Conservation (phyloP, 1,140 invertebrate genomes). For the Drosophila prosaltans region DNA sequence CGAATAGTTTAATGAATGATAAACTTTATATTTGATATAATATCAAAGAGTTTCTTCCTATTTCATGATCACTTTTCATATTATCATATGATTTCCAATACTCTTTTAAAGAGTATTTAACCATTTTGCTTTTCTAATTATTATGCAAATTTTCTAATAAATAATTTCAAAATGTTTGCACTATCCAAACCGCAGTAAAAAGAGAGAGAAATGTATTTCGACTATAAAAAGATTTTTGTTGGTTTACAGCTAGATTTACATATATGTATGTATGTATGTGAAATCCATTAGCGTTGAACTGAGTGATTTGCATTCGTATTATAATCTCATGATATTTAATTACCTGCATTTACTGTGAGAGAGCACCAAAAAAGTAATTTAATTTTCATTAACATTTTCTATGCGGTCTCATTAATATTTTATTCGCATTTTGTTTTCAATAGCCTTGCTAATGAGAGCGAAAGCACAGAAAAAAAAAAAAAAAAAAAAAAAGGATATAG, state of each 20-base stretch:
- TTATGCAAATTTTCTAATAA: constrained; percentile 22
- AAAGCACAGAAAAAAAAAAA: neutral
- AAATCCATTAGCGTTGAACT: constrained; percentile 40
- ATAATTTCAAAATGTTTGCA: constrained; percentile 21
- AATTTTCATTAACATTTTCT: constrained; percentile 28
- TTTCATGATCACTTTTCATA: too few species aligned
- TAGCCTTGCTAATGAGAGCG: constrained; percentile 62
- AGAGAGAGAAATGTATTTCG: constrained; percentile 28
- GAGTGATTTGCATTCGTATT: constrained; percentile 28
- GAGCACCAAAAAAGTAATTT: constrained; percentile 30
- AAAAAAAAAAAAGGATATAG: constrained; percentile 9
- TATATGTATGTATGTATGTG: neutral
- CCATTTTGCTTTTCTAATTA: neutral
- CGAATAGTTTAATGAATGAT: too few species aligned
- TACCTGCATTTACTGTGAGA: constrained; percentile 33
- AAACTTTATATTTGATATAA: too few species aligned
- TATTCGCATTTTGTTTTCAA: constrained; percentile 44
- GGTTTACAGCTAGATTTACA: constrained; percentile 18
- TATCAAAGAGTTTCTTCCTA: too few species aligned
- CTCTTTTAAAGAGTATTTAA: neutral
- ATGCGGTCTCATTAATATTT: constrained; percentile 48
- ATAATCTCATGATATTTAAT: constrained; percentile 42
- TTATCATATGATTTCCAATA: too few species aligned
- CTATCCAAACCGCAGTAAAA: constrained; percentile 23
- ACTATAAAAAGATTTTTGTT: neutral